Conservation (phyloP, 1,140 invertebrate genomes). For the Caenorhabditis brenneri region DNA sequence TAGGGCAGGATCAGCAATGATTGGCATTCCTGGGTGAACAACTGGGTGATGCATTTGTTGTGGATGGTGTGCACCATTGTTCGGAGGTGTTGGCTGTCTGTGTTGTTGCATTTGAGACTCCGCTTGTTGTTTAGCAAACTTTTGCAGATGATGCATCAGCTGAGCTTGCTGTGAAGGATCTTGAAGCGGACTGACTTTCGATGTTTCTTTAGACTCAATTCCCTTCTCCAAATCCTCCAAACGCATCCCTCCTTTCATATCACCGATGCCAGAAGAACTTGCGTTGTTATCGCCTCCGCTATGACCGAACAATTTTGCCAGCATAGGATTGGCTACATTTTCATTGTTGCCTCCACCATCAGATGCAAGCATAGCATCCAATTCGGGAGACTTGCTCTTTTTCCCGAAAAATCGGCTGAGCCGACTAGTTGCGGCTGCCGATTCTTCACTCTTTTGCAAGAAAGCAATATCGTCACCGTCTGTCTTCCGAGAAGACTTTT, state of each 20-base stretch:
- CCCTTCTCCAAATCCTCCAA: constrained; percentile 31
- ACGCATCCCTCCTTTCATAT: constrained; percentile 8
- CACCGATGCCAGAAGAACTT: neutral
- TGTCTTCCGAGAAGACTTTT: neutral
- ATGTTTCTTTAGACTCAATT: neutral
- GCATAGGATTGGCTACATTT: constrained; percentile 7
- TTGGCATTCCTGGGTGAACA: constrained; percentile 1
- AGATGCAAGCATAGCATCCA: neutral
- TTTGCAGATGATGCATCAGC: constrained; percentile 39
- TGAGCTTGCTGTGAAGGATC: constrained; percentile 47
- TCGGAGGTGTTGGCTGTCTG: constrained; percentile 14
- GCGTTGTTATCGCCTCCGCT: neutral
- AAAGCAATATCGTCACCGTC: constrained; percentile 20
- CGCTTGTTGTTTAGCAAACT: constrained; percentile 42
- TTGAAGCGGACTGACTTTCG: constrained; percentile 41
- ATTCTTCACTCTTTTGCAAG: neutral
- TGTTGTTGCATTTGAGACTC: neutral
- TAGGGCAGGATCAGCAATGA: neutral
- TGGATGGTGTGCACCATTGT: neutral
- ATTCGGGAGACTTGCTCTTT: constrained; percentile 8
- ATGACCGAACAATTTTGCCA: constrained; percentile 31
- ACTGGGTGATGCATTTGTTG: constrained; percentile 1
- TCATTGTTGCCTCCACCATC: constrained; percentile 18
- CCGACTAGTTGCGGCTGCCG: neutral
- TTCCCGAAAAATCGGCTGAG: constrained; percentile 39